These are phyloP conservation scores for Ips typographus DNA, from an alignment of 1,140 invertebrate species.

Conservation along the genomic window DNA sequence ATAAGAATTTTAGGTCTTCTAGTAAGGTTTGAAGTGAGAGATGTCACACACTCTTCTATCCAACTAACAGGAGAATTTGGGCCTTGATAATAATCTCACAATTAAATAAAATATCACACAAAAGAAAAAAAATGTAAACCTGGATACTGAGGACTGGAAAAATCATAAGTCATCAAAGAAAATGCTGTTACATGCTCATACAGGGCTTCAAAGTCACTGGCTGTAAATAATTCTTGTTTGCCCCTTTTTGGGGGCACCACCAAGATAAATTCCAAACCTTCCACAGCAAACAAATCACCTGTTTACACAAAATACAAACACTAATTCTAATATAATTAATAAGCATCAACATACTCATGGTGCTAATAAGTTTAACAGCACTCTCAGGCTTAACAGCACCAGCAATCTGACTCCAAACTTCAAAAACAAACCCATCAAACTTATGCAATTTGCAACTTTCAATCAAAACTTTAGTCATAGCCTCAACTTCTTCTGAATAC, in stretches of 20 bases:
- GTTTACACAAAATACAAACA: background rate
- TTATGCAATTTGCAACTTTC: conserved; percentile 64
- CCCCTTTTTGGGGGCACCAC: conserved; percentile 81
- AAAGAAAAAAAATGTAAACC: conserved; percentile 53
- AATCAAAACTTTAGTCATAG: conserved; percentile 62
- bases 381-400: conserved; percentile 64
- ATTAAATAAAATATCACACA: background rate
- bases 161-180: conserved; percentile 96
- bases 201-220: conserved; percentile 75
- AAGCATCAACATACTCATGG: conserved; percentile 56
- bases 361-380: conserved; percentile 63
- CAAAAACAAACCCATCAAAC: conserved; percentile 86
- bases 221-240: conserved; percentile 72
- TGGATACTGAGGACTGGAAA: conserved; percentile 77
- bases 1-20: conserved; percentile 78
- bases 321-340: background rate
- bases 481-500: conserved; percentile 58
- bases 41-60: conserved; percentile 77
- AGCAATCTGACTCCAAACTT: conserved; percentile 84
- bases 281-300: conserved; percentile 39
- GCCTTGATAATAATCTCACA: conserved; percentile 50
- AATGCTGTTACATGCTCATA: conserved; percentile 78
- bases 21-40: conserved; percentile 64
- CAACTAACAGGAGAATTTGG: conserved; percentile 87
- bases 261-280: conserved; percentile 70